These are phyloP conservation scores for Drosophila siamana DNA, from an alignment of 2,888 invertebrate genomes.

Conservation along the genomic window DNA sequence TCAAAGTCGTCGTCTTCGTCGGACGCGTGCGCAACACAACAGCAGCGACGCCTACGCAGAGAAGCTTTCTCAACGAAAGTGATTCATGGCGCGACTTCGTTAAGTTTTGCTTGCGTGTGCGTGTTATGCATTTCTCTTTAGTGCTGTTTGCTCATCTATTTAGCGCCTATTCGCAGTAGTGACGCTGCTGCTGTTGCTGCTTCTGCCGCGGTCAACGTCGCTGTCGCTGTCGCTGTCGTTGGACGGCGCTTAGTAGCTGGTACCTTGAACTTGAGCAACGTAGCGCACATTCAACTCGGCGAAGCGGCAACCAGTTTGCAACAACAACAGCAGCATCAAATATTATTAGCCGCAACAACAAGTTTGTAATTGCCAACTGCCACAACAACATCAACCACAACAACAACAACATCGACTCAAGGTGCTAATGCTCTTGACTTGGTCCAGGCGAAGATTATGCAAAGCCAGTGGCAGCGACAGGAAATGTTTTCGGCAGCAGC, in stretches of 20 bases:
- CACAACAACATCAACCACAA: slow-evolving; percentile 29
- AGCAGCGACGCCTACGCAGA: slow-evolving; percentile 58
- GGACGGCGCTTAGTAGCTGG: slow-evolving; percentile 43
- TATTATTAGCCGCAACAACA: slow-evolving; percentile 51
- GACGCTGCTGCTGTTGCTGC: slow-evolving; percentile 17
- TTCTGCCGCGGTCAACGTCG: slow-evolving; percentile 10
- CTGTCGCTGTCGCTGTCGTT: neutral
- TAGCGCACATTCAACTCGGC: slow-evolving; percentile 40
- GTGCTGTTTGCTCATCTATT: slow-evolving; percentile 45
- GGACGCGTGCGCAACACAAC: slow-evolving; percentile 28
- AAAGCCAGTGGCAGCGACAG: slow-evolving; percentile 60
- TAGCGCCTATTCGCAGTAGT: slow-evolving; percentile 58
- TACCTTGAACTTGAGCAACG: slow-evolving; percentile 74
- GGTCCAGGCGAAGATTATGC: slow-evolving; percentile 65
- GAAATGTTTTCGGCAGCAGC: slow-evolving; percentile 53
- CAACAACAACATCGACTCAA: slow-evolving; percentile 9
- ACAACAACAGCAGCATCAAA: slow-evolving; percentile 44
- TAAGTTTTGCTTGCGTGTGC: slow-evolving; percentile 11
- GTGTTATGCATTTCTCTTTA: slow-evolving; percentile 77
- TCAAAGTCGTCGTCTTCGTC: slow-evolving; percentile 2
- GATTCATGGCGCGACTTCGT: slow-evolving; percentile 65
- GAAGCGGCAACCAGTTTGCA: slow-evolving; percentile 71
- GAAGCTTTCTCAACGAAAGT: slow-evolving; percentile 81
- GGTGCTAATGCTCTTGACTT: slow-evolving; percentile 20
- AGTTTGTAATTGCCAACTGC: slow-evolving; percentile 68